Percentiles rank a stretch among this genome's conserved stretches.
phyloP scores from a whole-genome alignment of 2,888 invertebrate species.

The Caenorhabditis drosophilae region DNA sequence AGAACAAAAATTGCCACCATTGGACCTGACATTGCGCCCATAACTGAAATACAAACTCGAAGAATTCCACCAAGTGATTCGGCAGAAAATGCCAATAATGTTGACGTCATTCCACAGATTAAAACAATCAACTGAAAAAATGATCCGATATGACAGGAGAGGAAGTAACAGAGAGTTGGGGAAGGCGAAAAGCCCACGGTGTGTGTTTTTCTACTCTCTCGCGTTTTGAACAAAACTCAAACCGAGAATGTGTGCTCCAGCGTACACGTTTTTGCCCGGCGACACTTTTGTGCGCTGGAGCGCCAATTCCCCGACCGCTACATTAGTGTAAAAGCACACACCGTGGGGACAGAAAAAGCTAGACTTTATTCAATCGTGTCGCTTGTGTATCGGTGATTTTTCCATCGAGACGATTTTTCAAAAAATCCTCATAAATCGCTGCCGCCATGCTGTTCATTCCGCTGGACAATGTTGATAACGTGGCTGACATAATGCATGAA shows the following conservation, averaged over 20 bases:
- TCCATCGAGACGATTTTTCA: slow-evolving; percentile 48
- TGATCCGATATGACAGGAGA: too few relatives aligned
- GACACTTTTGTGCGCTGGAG: too few relatives aligned
- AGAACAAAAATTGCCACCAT: slow-evolving; percentile 62
- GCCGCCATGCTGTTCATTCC: slow-evolving; percentile 64
- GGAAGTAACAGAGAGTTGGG: too few relatives aligned
- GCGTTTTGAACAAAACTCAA: too few relatives aligned
- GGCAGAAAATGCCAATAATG: slow-evolving; percentile 53
- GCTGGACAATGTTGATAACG: slow-evolving; percentile 62
- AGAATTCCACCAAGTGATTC: slow-evolving; percentile 60
- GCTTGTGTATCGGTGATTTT: slow-evolving; percentile 46
- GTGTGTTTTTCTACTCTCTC: too few relatives aligned
- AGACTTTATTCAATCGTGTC: slow-evolving; percentile 45
- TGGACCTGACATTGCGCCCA: slow-evolving; percentile 61
- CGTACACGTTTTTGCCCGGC: too few relatives aligned
- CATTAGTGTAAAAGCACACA: too few relatives aligned
- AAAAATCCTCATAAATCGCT: slow-evolving; percentile 64
- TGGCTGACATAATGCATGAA: slow-evolving; percentile 62
- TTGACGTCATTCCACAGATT: slow-evolving; percentile 44
- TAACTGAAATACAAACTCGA: slow-evolving; percentile 57
- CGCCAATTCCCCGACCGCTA: too few relatives aligned
- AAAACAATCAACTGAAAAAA: slow-evolving; percentile 43
- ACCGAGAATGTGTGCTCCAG: too few relatives aligned
- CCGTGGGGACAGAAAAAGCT: too few relatives aligned
- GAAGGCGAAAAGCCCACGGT: too few relatives aligned